phyloP scores from a whole-genome alignment of 2,113 vertebrate species.

The Saimiri boliviensis region DNA sequence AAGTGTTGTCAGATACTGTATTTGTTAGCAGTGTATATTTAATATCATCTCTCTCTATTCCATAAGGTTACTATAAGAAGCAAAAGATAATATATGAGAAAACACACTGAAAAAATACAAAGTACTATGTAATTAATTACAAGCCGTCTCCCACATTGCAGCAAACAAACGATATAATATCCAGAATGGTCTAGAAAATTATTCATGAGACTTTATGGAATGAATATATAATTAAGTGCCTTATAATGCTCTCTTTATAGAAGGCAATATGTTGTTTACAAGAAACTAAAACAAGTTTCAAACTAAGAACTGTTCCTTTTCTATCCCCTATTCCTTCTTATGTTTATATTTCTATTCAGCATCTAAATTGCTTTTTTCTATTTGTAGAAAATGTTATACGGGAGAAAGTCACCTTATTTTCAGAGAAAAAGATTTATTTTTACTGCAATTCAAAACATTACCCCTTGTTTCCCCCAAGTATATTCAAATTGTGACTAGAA shows the following conservation, averaged over 20 bases:
- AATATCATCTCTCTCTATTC: background rate
- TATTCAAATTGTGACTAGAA: constrained; percentile 3
- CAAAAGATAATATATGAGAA: constrained; percentile 15
- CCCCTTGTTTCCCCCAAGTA: constrained; percentile 4
- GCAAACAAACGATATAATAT: background rate
- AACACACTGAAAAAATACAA: constrained; percentile 33
- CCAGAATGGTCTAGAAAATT: constrained; percentile 5
- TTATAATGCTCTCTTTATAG: background rate
- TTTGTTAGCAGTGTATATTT: constrained; percentile 3
- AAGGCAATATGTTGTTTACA: background rate
- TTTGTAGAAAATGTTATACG: constrained; percentile 12
- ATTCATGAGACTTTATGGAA: background rate
- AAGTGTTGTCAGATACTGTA: background rate
- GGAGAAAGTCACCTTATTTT: constrained; percentile 13
- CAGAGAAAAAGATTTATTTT: constrained; percentile 16
- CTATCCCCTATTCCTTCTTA: background rate
- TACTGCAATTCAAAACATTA: constrained; percentile 32
- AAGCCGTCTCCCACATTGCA: background rate
- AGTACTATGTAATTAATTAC: constrained; percentile 35
- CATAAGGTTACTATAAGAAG: background rate
- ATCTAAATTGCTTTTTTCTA: constrained; percentile 32
- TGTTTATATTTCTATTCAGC: background rate
- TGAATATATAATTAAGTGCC: background rate
- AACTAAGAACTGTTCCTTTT: constrained; percentile 3
- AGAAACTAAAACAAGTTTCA: constrained; percentile 29